Conservation (phyloP, 2,113 vertebrate species). For the Sardina pilchardus region DNA sequence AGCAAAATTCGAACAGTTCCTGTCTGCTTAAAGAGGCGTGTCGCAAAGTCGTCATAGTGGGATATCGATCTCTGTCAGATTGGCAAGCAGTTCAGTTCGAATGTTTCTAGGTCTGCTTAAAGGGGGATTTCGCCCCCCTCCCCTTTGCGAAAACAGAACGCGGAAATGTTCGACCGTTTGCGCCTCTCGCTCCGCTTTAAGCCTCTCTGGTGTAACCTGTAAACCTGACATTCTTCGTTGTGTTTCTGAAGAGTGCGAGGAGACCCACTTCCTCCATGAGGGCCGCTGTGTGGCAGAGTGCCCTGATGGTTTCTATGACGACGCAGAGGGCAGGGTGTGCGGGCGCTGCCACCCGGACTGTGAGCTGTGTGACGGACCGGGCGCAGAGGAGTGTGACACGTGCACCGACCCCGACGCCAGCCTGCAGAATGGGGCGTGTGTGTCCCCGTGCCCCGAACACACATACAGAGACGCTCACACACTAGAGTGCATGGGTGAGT, state of each 20-base stretch:
- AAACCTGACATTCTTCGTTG: background rate
- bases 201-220: no score
- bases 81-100: no score
- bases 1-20: no score
- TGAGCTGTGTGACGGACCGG: constrained; percentile 73
- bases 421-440: constrained; percentile 73
- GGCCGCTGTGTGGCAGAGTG: constrained; percentile 75
- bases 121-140: no score
- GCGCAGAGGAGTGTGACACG: constrained; percentile 70
- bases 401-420: constrained; percentile 58
- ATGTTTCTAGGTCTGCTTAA: no score
- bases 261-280: constrained; percentile 72
- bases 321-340: constrained; percentile 65
- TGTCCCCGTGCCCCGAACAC: constrained; percentile 71
- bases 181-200: no score
- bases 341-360: constrained; percentile 78
- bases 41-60: no score
- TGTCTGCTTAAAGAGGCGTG: no score
- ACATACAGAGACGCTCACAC: constrained; percentile 73
- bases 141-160: no score
- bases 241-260: constrained; percentile 74
- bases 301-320: constrained; percentile 74
- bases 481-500: constrained; percentile 78
- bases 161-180: no score
- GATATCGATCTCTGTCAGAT: no score